Evolutionary conservation across 2,797 vertebrate genomes (phyloP), one percentile per base, ranked within the genome.

Genomic region (Zonotrichia albicollis): DNA sequence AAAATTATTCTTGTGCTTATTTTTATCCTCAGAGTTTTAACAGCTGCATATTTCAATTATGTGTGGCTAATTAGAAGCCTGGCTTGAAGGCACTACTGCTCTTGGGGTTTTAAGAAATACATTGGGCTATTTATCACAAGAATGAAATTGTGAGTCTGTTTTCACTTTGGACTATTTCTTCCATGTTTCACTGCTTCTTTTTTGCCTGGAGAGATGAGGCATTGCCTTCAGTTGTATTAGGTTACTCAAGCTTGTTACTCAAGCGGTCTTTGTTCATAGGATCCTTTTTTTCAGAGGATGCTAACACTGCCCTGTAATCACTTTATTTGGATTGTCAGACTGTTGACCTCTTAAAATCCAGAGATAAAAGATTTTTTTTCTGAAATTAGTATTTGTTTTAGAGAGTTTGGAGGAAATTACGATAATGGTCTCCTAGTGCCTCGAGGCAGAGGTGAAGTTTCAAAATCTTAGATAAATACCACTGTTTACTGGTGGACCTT

Each of bases 21-120:
- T 96, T 96, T 95, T 95, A 58, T 76, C 51, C 60, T 73, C 36
- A n/a, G 46, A 76, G 36, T 92, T 94, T 95, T 87, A 96, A 80
- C 85, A 96, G 87, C 84, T 92, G 87, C 71, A 70, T 93, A 64
- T 81, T 92, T 93, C 71, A 84, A 76, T 89, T 93, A 71, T 32
- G 22, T 55, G 54, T 68, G 65, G 51, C 55, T 93, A 91, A 96
- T 96, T 89, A 88, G 80, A 93, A 93, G 79, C 43, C 65, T 92
- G 51, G 45, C 74, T 87, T 94, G 72, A 91, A 95, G 75, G 62
- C 68, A 87, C 26, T 74, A 34, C 30, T 58, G 68, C 72, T 79
- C 57, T 90, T 88, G 65, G 43, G 72, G 32, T 85, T 91, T 88
- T 70, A 72, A 89, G 89, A 84, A 88, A 40, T 90, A 26, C 17